Evolutionary conservation across 2,113 vertebrate species (phyloP).

Genomic region (Athene noctua): DNA sequence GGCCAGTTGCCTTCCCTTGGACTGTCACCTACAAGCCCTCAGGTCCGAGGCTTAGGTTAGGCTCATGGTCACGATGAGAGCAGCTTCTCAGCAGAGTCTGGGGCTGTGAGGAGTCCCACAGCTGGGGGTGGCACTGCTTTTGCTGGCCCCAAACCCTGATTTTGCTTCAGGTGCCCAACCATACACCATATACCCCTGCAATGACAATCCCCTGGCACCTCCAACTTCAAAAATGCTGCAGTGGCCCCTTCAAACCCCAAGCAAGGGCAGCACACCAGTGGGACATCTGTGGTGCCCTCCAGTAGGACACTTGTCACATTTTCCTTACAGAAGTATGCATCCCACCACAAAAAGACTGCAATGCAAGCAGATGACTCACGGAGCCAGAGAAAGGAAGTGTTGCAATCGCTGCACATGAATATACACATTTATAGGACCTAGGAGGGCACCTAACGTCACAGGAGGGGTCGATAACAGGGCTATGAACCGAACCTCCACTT

Average conservation of each 20-base stretch:
- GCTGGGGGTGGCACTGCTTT: not conserved
- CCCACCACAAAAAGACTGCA: slow-evolving; percentile 9
- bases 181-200: rapidly evolving
- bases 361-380: slow-evolving; percentile 28
- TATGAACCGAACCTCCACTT: not conserved
- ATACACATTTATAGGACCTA: not conserved
- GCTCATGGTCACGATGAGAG: rapidly evolving
- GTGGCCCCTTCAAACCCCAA: not conserved
- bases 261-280: not conserved
- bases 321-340: not conserved
- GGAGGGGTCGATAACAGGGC: not conserved
- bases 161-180: not conserved
- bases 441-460: not conserved
- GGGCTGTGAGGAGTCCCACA: not conserved
- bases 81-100: not conserved
- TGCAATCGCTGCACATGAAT: not conserved
- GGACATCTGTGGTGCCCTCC: not conserved
- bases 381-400: not conserved
- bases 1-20: not conserved
- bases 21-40: rapidly evolving
- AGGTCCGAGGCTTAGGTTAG: not conserved
- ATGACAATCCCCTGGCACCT: not conserved
- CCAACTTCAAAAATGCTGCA: rapidly evolving
- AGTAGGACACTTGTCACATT: not conserved
- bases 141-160: rapidly evolving